Evolutionary conservation across 2,888 invertebrate species (phyloP).

Genomic region (Hyppa rectilinea): DNA sequence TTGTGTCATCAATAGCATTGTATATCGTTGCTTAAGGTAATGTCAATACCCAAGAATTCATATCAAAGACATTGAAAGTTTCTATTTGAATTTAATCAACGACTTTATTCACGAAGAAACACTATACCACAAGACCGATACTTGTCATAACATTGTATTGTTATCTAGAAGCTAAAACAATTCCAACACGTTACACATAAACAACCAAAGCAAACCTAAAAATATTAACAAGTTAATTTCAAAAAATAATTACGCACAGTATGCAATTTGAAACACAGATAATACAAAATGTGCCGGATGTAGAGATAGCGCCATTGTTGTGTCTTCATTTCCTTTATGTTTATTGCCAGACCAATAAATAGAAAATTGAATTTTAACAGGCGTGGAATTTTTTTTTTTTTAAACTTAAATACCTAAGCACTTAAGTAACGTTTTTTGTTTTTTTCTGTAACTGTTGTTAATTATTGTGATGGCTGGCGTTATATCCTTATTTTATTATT

Average conservation of each 20-base stretch:
- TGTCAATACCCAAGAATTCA: neutral
- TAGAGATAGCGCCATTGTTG: slow-evolving; percentile 79
- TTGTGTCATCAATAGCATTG: neutral
- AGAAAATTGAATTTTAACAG: slow-evolving; percentile 75
- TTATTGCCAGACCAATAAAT: slow-evolving; percentile 75
- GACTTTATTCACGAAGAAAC: neutral
- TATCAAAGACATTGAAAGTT: neutral
- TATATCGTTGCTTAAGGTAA: neutral
- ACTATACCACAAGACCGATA: neutral
- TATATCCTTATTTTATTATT: neutral
- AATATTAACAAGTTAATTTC: slow-evolving; percentile 82
- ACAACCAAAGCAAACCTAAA: slow-evolving; percentile 62
- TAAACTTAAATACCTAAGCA: slow-evolving; percentile 62
- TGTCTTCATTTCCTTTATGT: slow-evolving; percentile 79
- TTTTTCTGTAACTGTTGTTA: slow-evolving; percentile 22
- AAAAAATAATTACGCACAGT: slow-evolving; percentile 77
- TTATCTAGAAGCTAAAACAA: neutral
- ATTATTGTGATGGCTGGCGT: slow-evolving; percentile 1
- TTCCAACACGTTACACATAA: slow-evolving; percentile 4
- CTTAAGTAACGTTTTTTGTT: slow-evolving; percentile 27
- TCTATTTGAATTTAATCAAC: neutral
- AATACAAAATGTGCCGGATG: slow-evolving; percentile 80
- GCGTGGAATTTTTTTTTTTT: slow-evolving; percentile 70
- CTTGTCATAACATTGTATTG: slow-evolving; percentile 2
- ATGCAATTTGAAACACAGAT: slow-evolving; percentile 77